These are phyloP conservation scores for Papilio polyxenes DNA, from an alignment of 1,140 invertebrate species.

Conservation along the genomic window DNA sequence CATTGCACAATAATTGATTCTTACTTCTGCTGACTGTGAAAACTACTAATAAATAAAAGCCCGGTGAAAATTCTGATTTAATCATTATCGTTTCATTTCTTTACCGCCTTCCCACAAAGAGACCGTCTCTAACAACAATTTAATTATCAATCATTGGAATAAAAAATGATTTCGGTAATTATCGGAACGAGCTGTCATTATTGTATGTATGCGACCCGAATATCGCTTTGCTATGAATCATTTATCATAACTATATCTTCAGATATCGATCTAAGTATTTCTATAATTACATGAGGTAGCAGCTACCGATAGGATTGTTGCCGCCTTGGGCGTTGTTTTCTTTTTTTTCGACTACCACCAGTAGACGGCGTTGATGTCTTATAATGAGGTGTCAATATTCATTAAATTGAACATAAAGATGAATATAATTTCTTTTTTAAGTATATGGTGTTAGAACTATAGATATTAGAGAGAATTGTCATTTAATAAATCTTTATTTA, in stretches of 20 bases:
- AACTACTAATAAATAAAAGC: background rate
- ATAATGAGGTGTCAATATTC: conserved; percentile 32
- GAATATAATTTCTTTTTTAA: background rate
- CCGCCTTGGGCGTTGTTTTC: conserved; percentile 49
- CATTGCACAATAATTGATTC: too few species aligned
- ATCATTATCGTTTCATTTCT: background rate
- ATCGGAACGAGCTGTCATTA: conserved; percentile 51
- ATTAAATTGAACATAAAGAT: conserved; percentile 29
- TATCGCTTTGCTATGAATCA: conserved; percentile 43
- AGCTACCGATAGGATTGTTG: conserved; percentile 56
- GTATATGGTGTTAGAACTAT: too few species aligned
- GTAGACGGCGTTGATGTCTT: background rate
- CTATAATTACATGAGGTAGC: conserved; percentile 53
- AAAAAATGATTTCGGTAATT: conserved; percentile 60
- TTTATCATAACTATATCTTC: conserved; percentile 56
- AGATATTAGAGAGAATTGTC: too few species aligned
- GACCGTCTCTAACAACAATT: conserved; percentile 46
- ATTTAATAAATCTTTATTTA: too few species aligned
- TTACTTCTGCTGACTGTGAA: too few species aligned
- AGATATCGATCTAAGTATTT: conserved; percentile 54
- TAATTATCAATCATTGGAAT: conserved; percentile 57
- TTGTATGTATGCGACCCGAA: conserved; percentile 42
- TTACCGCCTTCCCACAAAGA: conserved; percentile 41
- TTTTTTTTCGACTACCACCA: conserved; percentile 41
- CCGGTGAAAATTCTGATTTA: background rate